A percentile compares a stretch with the other conserved stretches of the same genome.
Evolutionary conservation across 2,888 invertebrate species (phyloP).

Genomic region (Uloborus plumipes): DNA sequence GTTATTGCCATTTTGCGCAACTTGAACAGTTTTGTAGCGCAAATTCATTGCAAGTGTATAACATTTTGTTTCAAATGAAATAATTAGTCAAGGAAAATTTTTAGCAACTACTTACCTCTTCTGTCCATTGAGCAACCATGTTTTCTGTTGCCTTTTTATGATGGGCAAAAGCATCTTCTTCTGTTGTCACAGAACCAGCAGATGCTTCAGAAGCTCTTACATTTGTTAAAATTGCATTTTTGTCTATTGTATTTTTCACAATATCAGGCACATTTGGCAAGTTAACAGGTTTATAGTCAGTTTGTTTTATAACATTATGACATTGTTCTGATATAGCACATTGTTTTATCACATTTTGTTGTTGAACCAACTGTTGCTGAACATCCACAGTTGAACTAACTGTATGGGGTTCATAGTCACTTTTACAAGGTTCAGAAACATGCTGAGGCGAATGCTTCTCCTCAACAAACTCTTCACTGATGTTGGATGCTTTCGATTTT

Average conservation of each 20-base stretch:
- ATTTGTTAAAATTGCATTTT: constrained; percentile 28
- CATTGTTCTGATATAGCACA: constrained; percentile 9
- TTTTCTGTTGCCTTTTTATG: constrained; percentile 77
- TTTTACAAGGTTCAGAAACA: constrained; percentile 18
- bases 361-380: no score
- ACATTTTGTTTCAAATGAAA: no score
- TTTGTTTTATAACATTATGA: constrained; percentile 6
- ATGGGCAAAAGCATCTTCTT: constrained; percentile 70
- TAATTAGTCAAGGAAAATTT: no score
- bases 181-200: constrained; percentile 27
- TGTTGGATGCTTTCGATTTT: not conserved
- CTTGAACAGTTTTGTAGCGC: no score
- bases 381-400: constrained; percentile 9
- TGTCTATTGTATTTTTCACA: constrained; percentile 21
- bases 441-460: constrained; percentile 8
- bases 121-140: constrained; percentile 82
- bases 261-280: constrained; percentile 36
- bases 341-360: constrained; percentile 28
- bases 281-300: constrained; percentile 13
- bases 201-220: constrained; percentile 27
- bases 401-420: constrained; percentile 9
- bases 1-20: no score
- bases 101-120: constrained; percentile 73
- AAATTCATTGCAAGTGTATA: no score
- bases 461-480: not conserved